Percentiles rank a stretch among this genome's conserved stretches.
These are phyloP conservation scores for Trissolcus japonicus DNA, from an alignment of 2,888 invertebrate genomes.

Conservation along the genomic window DNA sequence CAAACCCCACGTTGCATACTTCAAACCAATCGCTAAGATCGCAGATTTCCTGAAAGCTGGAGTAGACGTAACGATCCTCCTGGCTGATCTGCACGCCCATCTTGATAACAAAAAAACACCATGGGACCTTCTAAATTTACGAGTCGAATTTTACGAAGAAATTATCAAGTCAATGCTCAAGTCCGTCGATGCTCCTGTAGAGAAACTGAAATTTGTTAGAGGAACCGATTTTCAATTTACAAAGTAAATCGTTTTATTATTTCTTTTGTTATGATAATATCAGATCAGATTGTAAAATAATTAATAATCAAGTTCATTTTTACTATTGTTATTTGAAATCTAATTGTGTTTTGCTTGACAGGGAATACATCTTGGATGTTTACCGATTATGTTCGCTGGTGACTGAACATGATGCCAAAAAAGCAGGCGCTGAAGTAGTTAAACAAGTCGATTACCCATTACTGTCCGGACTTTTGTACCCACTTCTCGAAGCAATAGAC, in stretches of 20 bases:
- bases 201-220: slow-evolving; percentile 95
- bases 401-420: slow-evolving; percentile 98
- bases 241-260: slow-evolving; percentile 76
- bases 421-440: slow-evolving; percentile 99
- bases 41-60: slow-evolving; percentile 97
- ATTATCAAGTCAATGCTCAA: slow-evolving; percentile 95
- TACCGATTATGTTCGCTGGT: slow-evolving; percentile 93
- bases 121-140: slow-evolving; percentile 92
- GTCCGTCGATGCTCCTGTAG: slow-evolving; percentile 94
- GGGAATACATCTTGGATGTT: slow-evolving; percentile 95
- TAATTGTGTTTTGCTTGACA: slow-evolving; percentile 59
- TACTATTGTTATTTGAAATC: background rate
- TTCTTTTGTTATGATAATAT: background rate
- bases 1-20: slow-evolving; percentile 98
- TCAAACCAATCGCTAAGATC: slow-evolving; percentile 99
- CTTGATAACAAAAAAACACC: slow-evolving; percentile 99
- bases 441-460: slow-evolving; percentile 98
- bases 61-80: slow-evolving; percentile 95
- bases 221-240: slow-evolving; percentile 96
- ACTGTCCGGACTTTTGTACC: slow-evolving; percentile 96
- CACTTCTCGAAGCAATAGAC: slow-evolving; percentile 95
- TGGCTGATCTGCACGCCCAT: slow-evolving; percentile 99
- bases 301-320: background rate
- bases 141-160: slow-evolving; percentile 95
- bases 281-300: background rate